A percentile compares a stretch with the other conserved stretches of the same genome.
Evolutionary conservation across 2,797 vertebrate species (phyloP).

Genomic region (Spinibarbus caldwelli): DNA sequence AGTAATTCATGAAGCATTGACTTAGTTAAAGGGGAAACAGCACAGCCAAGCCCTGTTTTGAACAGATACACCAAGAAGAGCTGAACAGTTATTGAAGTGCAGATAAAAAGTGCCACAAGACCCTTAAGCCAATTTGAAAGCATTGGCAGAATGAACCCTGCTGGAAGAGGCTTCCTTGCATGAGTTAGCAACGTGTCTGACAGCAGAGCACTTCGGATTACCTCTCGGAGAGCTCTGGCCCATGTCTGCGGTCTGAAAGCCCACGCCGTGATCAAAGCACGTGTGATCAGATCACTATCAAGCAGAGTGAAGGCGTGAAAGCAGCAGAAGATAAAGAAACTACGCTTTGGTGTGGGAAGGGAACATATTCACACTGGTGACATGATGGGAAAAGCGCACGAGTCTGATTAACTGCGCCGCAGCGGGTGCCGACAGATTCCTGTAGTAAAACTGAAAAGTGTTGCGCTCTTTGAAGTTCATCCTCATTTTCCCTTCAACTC

Average conservation of each 20-base stretch:
- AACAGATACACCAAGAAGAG: constrained; percentile 43
- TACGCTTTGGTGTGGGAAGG: not conserved
- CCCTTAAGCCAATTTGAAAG: constrained; percentile 54
- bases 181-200: constrained; percentile 50
- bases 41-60: constrained; percentile 20
- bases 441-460: constrained; percentile 40
- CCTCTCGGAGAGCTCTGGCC: constrained; percentile 7
- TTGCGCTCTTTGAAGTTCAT: constrained; percentile 30
- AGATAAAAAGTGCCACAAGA: constrained; percentile 45
- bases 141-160: constrained; percentile 28
- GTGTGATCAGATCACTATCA: constrained; percentile 33
- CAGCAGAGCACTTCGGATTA: constrained; percentile 29
- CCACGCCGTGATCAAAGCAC: constrained; percentile 27
- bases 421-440: constrained; percentile 16
- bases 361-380: constrained; percentile 31
- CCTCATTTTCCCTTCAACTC: constrained; percentile 35
- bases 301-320: constrained; percentile 1
- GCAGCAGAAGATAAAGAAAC: not conserved
- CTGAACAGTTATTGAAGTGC: constrained; percentile 51
- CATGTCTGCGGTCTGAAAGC: constrained; percentile 17
- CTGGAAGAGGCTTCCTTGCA: constrained; percentile 48
- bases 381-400: constrained; percentile 15
- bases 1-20: constrained; percentile 48
- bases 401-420: constrained; percentile 40
- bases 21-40: constrained; percentile 11